Base-by-base conservation (phyloP, 2,797 vertebrate species). In the Micromesistius poutassou region DNA sequence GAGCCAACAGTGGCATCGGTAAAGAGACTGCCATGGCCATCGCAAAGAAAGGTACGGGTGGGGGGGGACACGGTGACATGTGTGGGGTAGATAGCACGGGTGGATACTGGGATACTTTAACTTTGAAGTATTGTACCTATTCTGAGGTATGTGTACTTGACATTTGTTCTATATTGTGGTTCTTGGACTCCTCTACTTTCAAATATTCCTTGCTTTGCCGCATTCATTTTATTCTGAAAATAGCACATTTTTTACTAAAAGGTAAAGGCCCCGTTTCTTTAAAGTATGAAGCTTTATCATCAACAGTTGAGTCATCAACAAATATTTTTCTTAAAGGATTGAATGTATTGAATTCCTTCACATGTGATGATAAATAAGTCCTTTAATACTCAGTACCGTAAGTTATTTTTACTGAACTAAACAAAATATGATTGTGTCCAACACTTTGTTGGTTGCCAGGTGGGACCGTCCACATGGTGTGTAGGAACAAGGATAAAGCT, bases 1-100 rank as follows among this genome's bases (percentile, higher is more conserved):
- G 94, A 72, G 93, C 93, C 78, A 94, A 93, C 83, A 93, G 93
- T 38, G 93, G 93, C 25, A 94, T 94, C 25, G 94, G 94, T 75
- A 93, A 82, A 88, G 92, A 88, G 0, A 82, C 90, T 8, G 92
- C 93, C 73, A 86, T 87, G 84, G 88, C 87, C 74, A 92, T 95
- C 79, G 94, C 93, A 74, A 93, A 93, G 87, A 94, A 88, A 94
- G 94, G 94, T 95, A 25, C 25, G n/a, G n/a, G n/a, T n/a, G n/a
- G n/a, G 9, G 62, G 62, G n/a, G n/a, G 62, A 12, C 25, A 68
- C 25, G 4, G n/a, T n/a, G 55, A 7, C n/a, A 8, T 68, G 25
- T 68, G 25, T 1, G 25, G 62, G 7, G n/a, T 13, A 25, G 22
- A 62, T n/a, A 7, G 55, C 55, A 62, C 7, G n/a, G 55, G 46